Percentiles rank a stretch among this genome's conserved stretches.
These are phyloP conservation scores for Antennarius striatus DNA, from an alignment of 2,113 vertebrate genomes.

Conservation along the genomic window DNA sequence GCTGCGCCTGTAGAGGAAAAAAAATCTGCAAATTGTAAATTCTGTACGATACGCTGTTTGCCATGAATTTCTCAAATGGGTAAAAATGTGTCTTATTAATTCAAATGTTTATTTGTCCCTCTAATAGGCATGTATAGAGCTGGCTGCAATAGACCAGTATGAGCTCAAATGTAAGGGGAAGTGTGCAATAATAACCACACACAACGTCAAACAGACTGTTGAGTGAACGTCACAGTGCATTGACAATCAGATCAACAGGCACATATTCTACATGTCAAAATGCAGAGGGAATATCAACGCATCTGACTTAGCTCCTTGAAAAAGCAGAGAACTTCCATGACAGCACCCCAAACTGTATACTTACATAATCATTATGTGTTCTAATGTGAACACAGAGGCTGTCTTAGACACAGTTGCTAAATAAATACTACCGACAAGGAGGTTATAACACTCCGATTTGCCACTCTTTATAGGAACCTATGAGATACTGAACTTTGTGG, in stretches of 20 bases:
- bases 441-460: constrained; percentile 5
- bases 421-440: not conserved
- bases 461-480: not conserved
- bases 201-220: constrained; percentile 52
- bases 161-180: constrained; percentile 79
- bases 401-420: too few relatives aligned
- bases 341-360: constrained; percentile 6
- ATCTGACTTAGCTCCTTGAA: not conserved
- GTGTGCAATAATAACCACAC: constrained; percentile 82
- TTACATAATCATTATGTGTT: too few relatives aligned
- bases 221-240: constrained; percentile 64
- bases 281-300: constrained; percentile 14
- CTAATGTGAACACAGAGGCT: too few relatives aligned
- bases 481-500: too few relatives aligned
- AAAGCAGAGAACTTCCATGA: constrained; percentile 1
- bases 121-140: constrained; percentile 77
- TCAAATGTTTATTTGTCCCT: constrained; percentile 79
- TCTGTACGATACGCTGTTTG: constrained; percentile 85
- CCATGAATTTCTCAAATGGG: constrained; percentile 71
- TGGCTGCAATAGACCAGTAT: constrained; percentile 85
- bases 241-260: constrained; percentile 81
- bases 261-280: constrained; percentile 20
- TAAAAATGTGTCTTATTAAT: constrained; percentile 76
- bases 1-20: constrained; percentile 44
- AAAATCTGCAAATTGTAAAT: constrained; percentile 80